Base-by-base conservation (phyloP, 2,888 invertebrate genomes). In the Drosophila setosimentum region DNA sequence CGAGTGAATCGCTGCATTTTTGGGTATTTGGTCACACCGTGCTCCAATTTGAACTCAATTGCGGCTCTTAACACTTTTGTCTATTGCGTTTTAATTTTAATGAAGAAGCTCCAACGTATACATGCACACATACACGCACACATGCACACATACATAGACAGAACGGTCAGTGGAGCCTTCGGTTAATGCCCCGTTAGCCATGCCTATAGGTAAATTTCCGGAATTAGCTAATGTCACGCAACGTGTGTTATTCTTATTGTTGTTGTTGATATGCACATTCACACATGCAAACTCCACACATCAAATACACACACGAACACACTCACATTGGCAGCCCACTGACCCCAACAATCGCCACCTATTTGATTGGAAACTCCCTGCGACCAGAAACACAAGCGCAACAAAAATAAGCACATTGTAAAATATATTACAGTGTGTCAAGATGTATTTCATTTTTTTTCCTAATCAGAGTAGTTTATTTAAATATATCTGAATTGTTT, bases 181-280 rank as follows among this genome's bases (percentile, higher is more conserved):
- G 63, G 55, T 70, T 57, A 58, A 73, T 73, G 64, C 63, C 75
- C 75, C 71, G 73, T 69, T 82, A 74, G 59, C 80, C 83, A 82
- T 79, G 82, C 72, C 73, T 68, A 75, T 71, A 73, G 73, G 50
- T 65, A 71, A 76, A 85, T 78, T 76, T 87, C 87, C 76, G 82
- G 87, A 87, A 82, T 84, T 82, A 77, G 76, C 57, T 65, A 64
- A 58, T 67, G 78, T 66, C 89, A 89, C 79, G 87, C 82, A 80
- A 84, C 64, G 51, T 51, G 66, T 70, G 66, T 68, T 67, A 63
- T 73, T 73, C 68, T 70, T 61, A 37, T 53, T 33, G 53, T 32
- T 37, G 16, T 48, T 58, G 32, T 57, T 69, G 24, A 42, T 59
- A 51, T 60, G 54, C 72, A 75, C 55, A 73, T 32, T 35, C 55